Base-by-base conservation (phyloP, 2,797 vertebrate genomes). In the Brachyalestes nurse region DNA sequence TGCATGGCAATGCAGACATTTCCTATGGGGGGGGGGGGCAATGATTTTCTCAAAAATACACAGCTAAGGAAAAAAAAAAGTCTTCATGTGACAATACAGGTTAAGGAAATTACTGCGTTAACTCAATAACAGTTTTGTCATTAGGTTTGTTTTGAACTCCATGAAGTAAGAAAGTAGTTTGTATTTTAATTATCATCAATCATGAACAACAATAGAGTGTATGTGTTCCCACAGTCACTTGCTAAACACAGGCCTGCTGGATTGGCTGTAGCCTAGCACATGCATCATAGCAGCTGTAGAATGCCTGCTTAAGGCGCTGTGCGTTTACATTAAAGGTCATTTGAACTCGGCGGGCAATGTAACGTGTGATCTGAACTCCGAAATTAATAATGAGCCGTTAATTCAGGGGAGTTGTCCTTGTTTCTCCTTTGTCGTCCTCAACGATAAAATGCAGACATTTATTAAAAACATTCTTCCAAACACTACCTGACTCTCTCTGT, bases 401-500 rank as follows among this genome's bases (percentile, higher is more conserved):
- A 38, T 57, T 34, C 17, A 19, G n/a, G 67, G 1, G 47, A 13
- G 19, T 72, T 72, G 67, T 70, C 23, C 67, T 51, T 70, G 45
- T 28, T 51, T 51, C 67, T 70, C 21, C n/a, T 55, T 6, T 53
- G 17, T 19, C 6, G 4, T 0, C n/a, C 45, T 49, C 45, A 10
- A 21, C 1, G 5, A 49, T 28, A 5, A 12, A 38, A 25, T 9
- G 5, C 49, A 72, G 6, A 38, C 25, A 38, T 72, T n/a, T 38
- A 72, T 72, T 38, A 72, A 55, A 72, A 4, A 49, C 47, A 53
- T 72, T 69, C 40, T 23, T 49, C 21, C 25, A 7, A 34, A 64
- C 25, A 38, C 58, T 25, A 25, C 40, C 10, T 12, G 21, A n/a
- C 47, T 12, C 45, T 55, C 2, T 34, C 23, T 9, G 25, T 19